These are phyloP conservation scores for Cirrhinus mrigala DNA, from an alignment of 2,797 vertebrate genomes.

Conservation along the genomic window DNA sequence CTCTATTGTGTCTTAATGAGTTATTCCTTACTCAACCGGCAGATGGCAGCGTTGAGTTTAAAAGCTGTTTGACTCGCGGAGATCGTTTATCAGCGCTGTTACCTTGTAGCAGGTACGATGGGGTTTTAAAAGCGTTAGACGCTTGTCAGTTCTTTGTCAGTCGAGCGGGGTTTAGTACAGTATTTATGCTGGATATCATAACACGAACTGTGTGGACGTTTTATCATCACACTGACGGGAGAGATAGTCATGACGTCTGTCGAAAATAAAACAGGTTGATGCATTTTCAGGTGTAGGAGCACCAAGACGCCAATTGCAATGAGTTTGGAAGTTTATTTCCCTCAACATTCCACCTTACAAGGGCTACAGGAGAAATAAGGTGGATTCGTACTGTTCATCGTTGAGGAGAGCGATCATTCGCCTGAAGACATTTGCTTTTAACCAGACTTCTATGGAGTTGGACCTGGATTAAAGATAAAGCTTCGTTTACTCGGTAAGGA, in stretches of 20 bases:
- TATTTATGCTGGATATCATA: not conserved
- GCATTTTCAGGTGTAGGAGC: constrained; percentile 26
- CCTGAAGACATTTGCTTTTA: constrained; percentile 29
- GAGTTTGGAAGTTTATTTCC: constrained; percentile 48
- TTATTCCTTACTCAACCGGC: not conserved
- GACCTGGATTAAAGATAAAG: constrained; percentile 43
- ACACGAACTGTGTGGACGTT: not conserved
- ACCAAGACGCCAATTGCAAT: constrained; percentile 10
- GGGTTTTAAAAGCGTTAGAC: constrained; percentile 37
- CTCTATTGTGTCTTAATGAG: not conserved
- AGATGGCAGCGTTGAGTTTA: constrained; percentile 16
- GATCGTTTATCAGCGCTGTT: constrained; percentile 30
- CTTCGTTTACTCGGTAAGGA: constrained; percentile 32
- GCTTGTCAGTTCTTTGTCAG: constrained; percentile 21
- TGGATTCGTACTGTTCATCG: not conserved
- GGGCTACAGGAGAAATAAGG: constrained; percentile 12
- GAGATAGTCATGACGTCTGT: constrained; percentile 40
- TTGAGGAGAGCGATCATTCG: constrained; percentile 5
- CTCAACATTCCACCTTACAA: not conserved
- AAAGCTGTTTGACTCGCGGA: not conserved
- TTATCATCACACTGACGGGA: not conserved
- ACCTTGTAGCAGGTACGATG: constrained; percentile 58
- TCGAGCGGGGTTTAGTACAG: not conserved
- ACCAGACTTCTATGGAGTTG: constrained; percentile 54
- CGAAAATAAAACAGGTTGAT: constrained; percentile 45